Base-by-base conservation (phyloP, 2,797 vertebrate genomes). In the Monodelphis domestica region DNA sequence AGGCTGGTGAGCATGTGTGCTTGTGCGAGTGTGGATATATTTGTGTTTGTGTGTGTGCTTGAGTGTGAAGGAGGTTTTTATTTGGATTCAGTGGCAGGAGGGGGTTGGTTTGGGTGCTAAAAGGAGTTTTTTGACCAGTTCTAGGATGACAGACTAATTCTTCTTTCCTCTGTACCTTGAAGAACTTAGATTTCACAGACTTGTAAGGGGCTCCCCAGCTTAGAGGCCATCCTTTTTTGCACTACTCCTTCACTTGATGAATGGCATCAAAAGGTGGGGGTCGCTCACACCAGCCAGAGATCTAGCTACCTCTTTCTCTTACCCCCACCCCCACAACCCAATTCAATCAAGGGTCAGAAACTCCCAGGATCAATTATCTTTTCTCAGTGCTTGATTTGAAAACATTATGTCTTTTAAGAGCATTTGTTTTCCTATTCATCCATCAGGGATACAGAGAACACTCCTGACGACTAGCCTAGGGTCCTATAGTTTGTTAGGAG, bases 1-100 rank as follows among this genome's bases (percentile, higher is more conserved):
- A 93, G 95, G 97, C 95, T 96, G 88, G 91, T 53, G 94, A 50
- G 52, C 52, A 2, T 84, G 53, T 28, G 52, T 78, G 53, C 70
- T 29, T 2, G 10, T 0, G 0, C 51, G 70, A 70, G 93, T 50
- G 94, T 53, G 54, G 45, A 2, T 88, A 54, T 30, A 50, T 78
- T 53, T 54, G 15, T 5, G 7, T 0, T 2, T 51, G 70, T 78
- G 15, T 21, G 17, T 45, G 70, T 45, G 51, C 51, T 53, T 88
- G 70, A 14, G 51, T 53, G 17, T 52, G 0, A 45, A 89, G 59
- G 59, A 38, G 88, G 90, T 30, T 38, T 70, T 56, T 89, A 26
- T 50, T 45, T 29, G 56, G 78, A 91, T 89, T 56, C 54, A 26
- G 87, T 38, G 84, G 53, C 38, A 17, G 4, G 53, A 78, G 17